Conservation (phyloP, 37 sponge, comb jelly and placozoan genomes). For the Haliclona indistincta region DNA sequence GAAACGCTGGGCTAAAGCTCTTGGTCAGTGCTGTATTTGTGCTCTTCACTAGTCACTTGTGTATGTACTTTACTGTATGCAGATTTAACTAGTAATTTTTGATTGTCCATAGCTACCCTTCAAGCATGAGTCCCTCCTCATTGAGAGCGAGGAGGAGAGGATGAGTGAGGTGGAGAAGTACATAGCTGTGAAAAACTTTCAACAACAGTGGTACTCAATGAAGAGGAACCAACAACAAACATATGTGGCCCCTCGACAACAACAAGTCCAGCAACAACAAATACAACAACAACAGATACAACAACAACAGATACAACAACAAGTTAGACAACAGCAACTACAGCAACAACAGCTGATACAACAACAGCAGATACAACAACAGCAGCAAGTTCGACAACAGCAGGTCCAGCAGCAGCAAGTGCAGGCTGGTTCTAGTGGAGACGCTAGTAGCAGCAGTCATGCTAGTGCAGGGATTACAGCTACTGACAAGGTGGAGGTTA, state of each 20-base stretch:
- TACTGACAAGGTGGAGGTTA: constrained; percentile 13
- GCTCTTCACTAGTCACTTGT: no score
- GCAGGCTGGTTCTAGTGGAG: no score
- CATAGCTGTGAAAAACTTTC: constrained; percentile 43
- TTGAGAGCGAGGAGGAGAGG: constrained; percentile 62
- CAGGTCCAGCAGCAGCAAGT: no score
- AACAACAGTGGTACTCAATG: constrained; percentile 2
- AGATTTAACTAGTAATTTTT: background rate
- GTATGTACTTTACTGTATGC: background rate
- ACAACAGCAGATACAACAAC: background rate
- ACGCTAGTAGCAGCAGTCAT: background rate
- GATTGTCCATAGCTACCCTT: constrained; percentile 64
- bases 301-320: background rate
- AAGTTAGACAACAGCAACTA: background rate
- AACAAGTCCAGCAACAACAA: background rate
- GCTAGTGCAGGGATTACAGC: background rate
- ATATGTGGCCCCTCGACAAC: background rate
- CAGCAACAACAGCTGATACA: background rate
- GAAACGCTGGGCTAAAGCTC: no score
- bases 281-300: background rate
- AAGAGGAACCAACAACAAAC: no score
- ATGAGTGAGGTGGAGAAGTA: constrained; percentile 59
- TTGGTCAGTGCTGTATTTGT: no score
- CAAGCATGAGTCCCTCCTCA: constrained; percentile 82
- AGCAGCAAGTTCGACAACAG: background rate